These are phyloP conservation scores for Urocyon cinereoargenteus DNA, from an alignment of 2,797 vertebrate genomes.

Conservation along the genomic window DNA sequence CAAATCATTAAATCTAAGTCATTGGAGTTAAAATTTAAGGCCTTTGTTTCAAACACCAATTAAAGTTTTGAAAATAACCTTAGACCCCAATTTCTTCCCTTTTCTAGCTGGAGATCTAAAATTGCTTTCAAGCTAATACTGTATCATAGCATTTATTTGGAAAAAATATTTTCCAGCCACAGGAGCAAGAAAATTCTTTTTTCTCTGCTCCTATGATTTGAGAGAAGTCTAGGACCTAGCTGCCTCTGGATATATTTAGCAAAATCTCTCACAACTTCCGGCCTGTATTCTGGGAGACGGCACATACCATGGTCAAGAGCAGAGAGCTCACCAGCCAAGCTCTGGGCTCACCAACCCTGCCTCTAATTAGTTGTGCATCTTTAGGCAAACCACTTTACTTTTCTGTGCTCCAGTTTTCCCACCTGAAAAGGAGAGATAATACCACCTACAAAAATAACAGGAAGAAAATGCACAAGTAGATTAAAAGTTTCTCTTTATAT, in stretches of 20 bases:
- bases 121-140: not conserved
- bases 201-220: not conserved
- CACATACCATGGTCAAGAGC: rapidly evolving
- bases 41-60: not conserved
- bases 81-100: not conserved
- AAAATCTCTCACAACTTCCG: not conserved
- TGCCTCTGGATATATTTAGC: not conserved
- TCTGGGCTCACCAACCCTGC: not conserved
- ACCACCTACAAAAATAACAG: not conserved
- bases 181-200: not conserved
- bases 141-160: not conserved
- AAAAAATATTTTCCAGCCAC: not conserved
- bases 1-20: not conserved
- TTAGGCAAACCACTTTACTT: not conserved
- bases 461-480: not conserved
- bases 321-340: not conserved
- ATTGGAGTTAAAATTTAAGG: not conserved
- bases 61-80: not conserved
- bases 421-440: not conserved
- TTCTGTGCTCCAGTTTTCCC: not conserved
- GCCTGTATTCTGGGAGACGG: not conserved
- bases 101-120: not conserved
- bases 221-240: not conserved
- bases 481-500: not conserved
- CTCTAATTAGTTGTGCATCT: not conserved